A percentile compares a stretch with the other conserved stretches of the same genome.
These are phyloP conservation scores for Proteles cristata DNA, from an alignment of 2,113 vertebrate species.

Conservation along the genomic window DNA sequence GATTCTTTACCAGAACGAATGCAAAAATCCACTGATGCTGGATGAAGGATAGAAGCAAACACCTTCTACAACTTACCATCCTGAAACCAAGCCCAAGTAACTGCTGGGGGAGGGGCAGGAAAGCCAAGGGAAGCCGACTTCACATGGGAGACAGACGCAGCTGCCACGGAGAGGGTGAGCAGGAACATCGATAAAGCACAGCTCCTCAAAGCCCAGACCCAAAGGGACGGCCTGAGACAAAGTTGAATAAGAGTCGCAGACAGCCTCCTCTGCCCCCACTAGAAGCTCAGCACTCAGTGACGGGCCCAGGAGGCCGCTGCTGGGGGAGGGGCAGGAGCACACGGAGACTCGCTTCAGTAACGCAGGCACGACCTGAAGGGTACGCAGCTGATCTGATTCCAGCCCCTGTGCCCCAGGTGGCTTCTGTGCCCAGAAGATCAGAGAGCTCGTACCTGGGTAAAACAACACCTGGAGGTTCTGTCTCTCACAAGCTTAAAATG, in stretches of 20 bases:
- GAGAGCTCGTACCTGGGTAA: background rate
- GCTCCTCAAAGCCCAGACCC: background rate
- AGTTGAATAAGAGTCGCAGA: background rate
- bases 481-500: background rate
- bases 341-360: background rate
- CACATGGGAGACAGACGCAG: background rate
- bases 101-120: background rate
- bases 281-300: background rate
- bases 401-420: background rate
- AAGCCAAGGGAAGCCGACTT: background rate
- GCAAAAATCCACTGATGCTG: background rate
- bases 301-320: no score
- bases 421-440: background rate
- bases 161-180: background rate
- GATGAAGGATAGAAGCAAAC: background rate
- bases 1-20: background rate
- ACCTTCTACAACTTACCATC: background rate
- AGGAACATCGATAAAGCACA: background rate
- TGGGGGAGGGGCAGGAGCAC: rapidly evolving
- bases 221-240: background rate
- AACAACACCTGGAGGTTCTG: background rate
- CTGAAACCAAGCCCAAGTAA: background rate
- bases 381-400: background rate
- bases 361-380: background rate
- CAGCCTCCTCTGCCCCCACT: background rate